Evolutionary conservation across 2,113 vertebrate genomes (phyloP).

Genomic region (Montifringilla adamsi): DNA sequence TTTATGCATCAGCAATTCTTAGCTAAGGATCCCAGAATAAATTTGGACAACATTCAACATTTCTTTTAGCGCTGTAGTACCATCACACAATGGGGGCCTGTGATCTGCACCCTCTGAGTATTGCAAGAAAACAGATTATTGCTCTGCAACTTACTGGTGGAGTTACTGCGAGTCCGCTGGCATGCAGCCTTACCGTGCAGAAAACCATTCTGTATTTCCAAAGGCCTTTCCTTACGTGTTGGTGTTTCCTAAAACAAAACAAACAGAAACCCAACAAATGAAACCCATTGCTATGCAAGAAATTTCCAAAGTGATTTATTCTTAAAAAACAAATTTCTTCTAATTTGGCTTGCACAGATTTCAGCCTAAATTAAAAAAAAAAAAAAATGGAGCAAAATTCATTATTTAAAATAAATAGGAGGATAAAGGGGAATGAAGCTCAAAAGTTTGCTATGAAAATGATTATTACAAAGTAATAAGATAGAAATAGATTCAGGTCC

Average conservation of each 20-base stretch:
- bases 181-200: slow-evolving; percentile 63
- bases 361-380: not conserved
- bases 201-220: slow-evolving; percentile 61
- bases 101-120: not conserved
- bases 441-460: not conserved
- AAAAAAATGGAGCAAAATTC: not conserved
- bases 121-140: not conserved
- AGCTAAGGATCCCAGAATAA: not conserved
- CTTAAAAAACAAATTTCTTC: not conserved
- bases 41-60: not conserved
- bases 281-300: not conserved
- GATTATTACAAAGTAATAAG: not conserved
- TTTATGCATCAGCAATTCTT: not conserved
- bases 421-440: not conserved
- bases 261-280: not conserved
- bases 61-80: not conserved
- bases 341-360: not conserved
- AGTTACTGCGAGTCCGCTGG: slow-evolving; percentile 81
- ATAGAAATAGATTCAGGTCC: not conserved
- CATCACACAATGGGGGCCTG: rapidly evolving
- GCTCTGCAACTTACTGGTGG: slow-evolving; percentile 79
- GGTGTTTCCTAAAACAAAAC: slow-evolving; percentile 68
- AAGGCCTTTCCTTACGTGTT: slow-evolving; percentile 66
- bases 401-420: not conserved
- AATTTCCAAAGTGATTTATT: not conserved